These are phyloP conservation scores for Biston betularia DNA, from an alignment of 2,888 invertebrate genomes.

Conservation along the genomic window DNA sequence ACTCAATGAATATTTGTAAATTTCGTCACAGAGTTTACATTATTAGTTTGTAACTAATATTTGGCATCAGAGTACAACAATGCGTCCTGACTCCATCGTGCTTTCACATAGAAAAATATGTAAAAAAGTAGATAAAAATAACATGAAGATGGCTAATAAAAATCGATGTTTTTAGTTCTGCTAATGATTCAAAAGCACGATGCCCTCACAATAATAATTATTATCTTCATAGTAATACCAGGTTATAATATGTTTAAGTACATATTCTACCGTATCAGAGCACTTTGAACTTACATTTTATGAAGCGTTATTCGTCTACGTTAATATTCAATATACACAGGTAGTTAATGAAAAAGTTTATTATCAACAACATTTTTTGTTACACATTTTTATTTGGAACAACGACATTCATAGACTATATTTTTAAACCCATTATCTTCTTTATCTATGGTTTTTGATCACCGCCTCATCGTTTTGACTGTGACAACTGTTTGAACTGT, in stretches of 20 bases:
- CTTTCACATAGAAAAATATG: constrained; percentile 29
- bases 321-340: constrained; percentile 55
- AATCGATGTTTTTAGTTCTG: constrained; percentile 7
- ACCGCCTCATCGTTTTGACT: background rate
- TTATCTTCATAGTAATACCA: constrained; percentile 56
- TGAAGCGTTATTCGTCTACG: constrained; percentile 48
- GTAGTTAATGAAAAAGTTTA: constrained; percentile 59
- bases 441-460: background rate
- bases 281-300: constrained; percentile 54
- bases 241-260: constrained; percentile 78
- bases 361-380: constrained; percentile 57
- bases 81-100: constrained; percentile 47
- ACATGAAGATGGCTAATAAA: background rate
- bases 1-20: constrained; percentile 16
- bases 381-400: constrained; percentile 39
- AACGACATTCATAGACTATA: constrained; percentile 52
- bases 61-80: constrained; percentile 73
- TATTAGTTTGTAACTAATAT: constrained; percentile 74
- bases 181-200: constrained; percentile 32
- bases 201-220: constrained; percentile 10
- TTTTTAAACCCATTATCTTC: background rate
- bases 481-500: background rate
- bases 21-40: constrained; percentile 26
- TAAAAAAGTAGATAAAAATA: background rate
- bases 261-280: constrained; percentile 74